phyloP scores from a whole-genome alignment of 2,797 vertebrate species.

The Crocidura indochinensis region DNA sequence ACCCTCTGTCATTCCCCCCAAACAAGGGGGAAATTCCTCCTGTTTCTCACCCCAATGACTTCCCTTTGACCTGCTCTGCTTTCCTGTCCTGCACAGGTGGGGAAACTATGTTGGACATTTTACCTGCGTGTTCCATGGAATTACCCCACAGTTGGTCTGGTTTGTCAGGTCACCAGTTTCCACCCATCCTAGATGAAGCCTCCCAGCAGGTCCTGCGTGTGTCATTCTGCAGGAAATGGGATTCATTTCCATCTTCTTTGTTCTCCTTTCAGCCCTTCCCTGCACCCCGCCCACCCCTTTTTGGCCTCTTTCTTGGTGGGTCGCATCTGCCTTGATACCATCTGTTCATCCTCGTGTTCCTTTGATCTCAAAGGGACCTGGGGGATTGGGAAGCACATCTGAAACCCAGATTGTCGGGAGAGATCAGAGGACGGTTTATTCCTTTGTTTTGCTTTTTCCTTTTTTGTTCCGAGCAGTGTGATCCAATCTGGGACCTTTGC shows the following conservation, averaged over 20 bases:
- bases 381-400: conserved; percentile 48
- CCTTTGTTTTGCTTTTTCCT: background rate
- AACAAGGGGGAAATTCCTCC: background rate
- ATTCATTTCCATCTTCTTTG: conserved; percentile 1
- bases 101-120: background rate
- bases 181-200: background rate
- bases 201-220: background rate
- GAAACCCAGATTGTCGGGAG: conserved; percentile 60
- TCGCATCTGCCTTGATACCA: conserved; percentile 43
- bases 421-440: conserved; percentile 52
- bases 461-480: background rate
- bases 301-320: background rate
- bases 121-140: background rate
- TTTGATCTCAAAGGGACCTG: conserved; percentile 40
- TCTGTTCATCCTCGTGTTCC: conserved; percentile 49
- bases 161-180: background rate
- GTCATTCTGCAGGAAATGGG: background rate
- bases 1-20: background rate
- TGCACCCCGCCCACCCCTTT: background rate
- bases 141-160: background rate
- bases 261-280: background rate
- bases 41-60: no score
- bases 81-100: background rate
- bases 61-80: no score
- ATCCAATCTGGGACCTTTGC: conserved; percentile 46